phyloP scores from a whole-genome alignment of 2,797 vertebrate species.

The Serranus cabrilla region DNA sequence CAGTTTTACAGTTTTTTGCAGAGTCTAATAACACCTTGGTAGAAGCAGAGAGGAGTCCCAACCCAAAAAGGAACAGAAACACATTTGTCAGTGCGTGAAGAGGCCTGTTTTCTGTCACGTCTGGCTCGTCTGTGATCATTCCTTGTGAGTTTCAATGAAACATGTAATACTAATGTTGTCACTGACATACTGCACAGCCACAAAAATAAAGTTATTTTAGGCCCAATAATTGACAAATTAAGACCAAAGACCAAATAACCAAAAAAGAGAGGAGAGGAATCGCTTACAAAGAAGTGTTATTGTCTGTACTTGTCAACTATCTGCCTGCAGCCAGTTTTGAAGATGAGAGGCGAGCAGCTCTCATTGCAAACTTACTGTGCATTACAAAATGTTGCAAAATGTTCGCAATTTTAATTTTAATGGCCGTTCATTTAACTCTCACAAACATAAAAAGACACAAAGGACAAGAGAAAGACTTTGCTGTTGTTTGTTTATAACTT shows the following conservation, averaged over 20 bases:
- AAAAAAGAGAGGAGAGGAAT: constrained; percentile 39
- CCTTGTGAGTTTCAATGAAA: constrained; percentile 63
- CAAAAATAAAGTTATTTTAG: constrained; percentile 73
- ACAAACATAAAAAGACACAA: constrained; percentile 51
- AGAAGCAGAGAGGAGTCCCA: constrained; percentile 47
- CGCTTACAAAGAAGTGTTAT: constrained; percentile 59
- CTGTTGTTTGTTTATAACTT: constrained; percentile 13
- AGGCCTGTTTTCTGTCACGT: constrained; percentile 59
- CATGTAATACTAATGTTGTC: constrained; percentile 73
- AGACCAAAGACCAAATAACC: constrained; percentile 72
- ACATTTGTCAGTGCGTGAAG: constrained; percentile 60
- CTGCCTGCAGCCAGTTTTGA: constrained; percentile 65
- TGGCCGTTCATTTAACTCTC: constrained; percentile 39
- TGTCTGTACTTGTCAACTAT: constrained; percentile 68
- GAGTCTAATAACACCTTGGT: constrained; percentile 45
- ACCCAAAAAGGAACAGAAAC: constrained; percentile 47
- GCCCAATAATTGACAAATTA: constrained; percentile 76
- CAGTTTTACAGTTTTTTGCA: constrained; percentile 48
- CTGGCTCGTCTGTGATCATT: constrained; percentile 71
- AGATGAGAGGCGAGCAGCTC: constrained; percentile 60
- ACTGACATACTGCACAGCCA: constrained; percentile 57
- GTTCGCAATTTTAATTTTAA: constrained; percentile 58
- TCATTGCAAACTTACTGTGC: constrained; percentile 60
- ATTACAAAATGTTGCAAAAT: constrained; percentile 62
- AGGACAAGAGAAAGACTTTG: constrained; percentile 21